Percentiles rank a stretch among this genome's conserved stretches.
Conservation (phyloP, 2,113 vertebrate genomes). For the Syrrhaptes paradoxus region DNA sequence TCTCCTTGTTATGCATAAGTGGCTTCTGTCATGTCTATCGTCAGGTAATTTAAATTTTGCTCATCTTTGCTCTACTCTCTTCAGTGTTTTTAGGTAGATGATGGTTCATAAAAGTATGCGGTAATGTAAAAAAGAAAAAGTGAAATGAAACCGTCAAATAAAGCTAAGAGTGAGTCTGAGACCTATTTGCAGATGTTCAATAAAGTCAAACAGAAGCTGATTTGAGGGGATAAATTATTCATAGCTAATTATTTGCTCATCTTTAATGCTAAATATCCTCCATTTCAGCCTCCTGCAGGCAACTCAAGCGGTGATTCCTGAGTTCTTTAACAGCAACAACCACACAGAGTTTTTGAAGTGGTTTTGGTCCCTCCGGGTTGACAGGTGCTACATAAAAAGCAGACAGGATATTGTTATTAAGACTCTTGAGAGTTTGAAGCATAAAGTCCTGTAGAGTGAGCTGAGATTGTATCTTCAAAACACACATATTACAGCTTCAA, state of each 20-base stretch:
- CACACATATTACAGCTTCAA: background rate
- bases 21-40: background rate
- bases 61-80: background rate
- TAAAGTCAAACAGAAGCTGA: conserved; percentile 61
- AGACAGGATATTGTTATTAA: conserved; percentile 58
- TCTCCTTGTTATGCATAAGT: background rate
- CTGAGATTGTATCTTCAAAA: conserved; percentile 41
- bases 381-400: conserved; percentile 64
- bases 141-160: background rate
- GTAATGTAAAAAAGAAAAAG: background rate
- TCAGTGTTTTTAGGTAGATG: background rate
- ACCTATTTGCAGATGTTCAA: conserved; percentile 60
- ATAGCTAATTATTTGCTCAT: conserved; percentile 67
- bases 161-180: conserved; percentile 5
- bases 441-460: conserved; percentile 23
- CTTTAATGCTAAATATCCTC: conserved; percentile 67
- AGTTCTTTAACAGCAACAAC: conserved; percentile 43
- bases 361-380: conserved; percentile 49
- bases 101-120: background rate
- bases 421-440: conserved; percentile 40
- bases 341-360: conserved; percentile 51
- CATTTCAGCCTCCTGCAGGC: conserved; percentile 65
- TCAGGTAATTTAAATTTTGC: background rate
- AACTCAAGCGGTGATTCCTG: conserved; percentile 54
- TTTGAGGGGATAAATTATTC: conserved; percentile 70